Evolutionary conservation across 1,140 invertebrate genomes (phyloP).

Genomic region (Chymomyza costata): DNA sequence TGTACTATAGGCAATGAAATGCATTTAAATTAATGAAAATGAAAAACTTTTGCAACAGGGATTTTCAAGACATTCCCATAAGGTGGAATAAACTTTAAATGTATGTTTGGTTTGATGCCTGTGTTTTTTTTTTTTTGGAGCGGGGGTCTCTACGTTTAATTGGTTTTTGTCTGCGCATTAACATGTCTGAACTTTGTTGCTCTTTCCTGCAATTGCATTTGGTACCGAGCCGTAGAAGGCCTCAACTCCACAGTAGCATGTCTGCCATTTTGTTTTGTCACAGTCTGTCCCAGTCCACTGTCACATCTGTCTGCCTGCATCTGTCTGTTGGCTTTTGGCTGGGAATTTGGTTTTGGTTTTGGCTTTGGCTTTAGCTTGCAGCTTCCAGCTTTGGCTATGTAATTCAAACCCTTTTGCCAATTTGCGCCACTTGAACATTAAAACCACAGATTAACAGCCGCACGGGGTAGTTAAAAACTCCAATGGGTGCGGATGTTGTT

Average conservation of each 20-base stretch:
- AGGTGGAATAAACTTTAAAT: constrained; percentile 40
- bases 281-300: too few species aligned
- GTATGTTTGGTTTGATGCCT: constrained; percentile 6
- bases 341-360: constrained; percentile 9
- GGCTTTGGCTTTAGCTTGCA: neutral
- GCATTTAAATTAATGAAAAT: constrained; percentile 61
- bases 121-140: constrained; percentile 44
- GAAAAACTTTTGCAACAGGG: constrained; percentile 18
- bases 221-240: too few species aligned
- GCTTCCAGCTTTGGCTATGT: constrained; percentile 16
- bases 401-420: constrained; percentile 69
- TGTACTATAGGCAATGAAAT: too few species aligned
- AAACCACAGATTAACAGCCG: constrained; percentile 70
- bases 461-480: constrained; percentile 62
- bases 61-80: constrained; percentile 8
- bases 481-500: neutral
- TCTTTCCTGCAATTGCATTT: too few species aligned
- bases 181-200: constrained; percentile 40
- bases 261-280: too few species aligned
- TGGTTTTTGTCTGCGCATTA: constrained; percentile 69
- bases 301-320: constrained; percentile 31
- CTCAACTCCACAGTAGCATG: too few species aligned
- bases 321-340: constrained; percentile 21
- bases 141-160: constrained; percentile 66
- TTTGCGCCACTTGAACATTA: constrained; percentile 68